Conservation (phyloP, 2,888 invertebrate species). For the Dynastes tityus region DNA sequence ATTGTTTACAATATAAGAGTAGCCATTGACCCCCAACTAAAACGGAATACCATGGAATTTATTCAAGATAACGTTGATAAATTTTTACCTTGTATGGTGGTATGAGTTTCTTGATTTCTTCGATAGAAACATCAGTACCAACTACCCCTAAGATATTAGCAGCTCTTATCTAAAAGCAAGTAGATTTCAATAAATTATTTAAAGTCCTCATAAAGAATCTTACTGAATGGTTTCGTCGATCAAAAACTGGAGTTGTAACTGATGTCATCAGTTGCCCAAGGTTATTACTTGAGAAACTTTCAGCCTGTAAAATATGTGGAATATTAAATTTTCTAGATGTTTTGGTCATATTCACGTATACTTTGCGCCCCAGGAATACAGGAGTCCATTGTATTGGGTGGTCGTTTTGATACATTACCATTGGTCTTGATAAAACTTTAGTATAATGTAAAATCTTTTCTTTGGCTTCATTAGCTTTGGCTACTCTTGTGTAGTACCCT, state of each 20-base stretch:
- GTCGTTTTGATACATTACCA: conserved; percentile 94
- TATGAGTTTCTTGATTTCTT: conserved; percentile 95
- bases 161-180: conserved; percentile 80
- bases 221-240: conserved; percentile 91
- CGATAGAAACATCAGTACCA: conserved; percentile 96
- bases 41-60: conserved; percentile 49
- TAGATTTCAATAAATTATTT: not conserved
- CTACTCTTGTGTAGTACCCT: conserved; percentile 94
- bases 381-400: conserved; percentile 98
- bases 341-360: conserved; percentile 63
- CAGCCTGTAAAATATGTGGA: conserved; percentile 73
- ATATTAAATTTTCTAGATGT: conserved; percentile 20
- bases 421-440: conserved; percentile 94
- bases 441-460: conserved; percentile 96
- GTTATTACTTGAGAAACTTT: conserved; percentile 78
- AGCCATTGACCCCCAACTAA: conserved; percentile 95
- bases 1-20: conserved; percentile 97
- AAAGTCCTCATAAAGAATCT: conserved; percentile 54
- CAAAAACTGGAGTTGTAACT: conserved; percentile 95
- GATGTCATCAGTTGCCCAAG: conserved; percentile 92
- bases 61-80: conserved; percentile 18
- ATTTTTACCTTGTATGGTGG: conserved; percentile 92
- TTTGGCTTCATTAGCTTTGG: conserved; percentile 89
- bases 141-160: conserved; percentile 97
- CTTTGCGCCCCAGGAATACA: conserved; percentile 88